Percentiles rank a stretch among this genome's conserved stretches.
Evolutionary conservation across 1,140 invertebrate species (phyloP).

Genomic region (Ips nitidus): DNA sequence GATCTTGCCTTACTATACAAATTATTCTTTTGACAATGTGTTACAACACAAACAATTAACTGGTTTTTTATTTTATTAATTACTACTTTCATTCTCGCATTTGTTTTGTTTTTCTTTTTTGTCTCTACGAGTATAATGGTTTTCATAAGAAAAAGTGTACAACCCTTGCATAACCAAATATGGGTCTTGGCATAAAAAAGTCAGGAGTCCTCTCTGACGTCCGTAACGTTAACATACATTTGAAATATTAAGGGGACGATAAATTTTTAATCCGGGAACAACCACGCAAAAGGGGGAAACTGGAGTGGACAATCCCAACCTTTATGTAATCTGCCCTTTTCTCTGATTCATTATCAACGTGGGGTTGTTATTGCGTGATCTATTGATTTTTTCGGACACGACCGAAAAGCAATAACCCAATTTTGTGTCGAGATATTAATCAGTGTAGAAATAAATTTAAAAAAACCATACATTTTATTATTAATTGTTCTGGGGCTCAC

Average conservation of each 20-base stretch:
- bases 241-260: slow-evolving; percentile 24
- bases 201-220: background rate
- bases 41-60: too few relatives aligned
- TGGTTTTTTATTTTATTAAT: too few relatives aligned
- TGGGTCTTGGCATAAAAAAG: background rate
- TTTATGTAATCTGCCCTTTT: slow-evolving; percentile 29
- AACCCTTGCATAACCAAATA: background rate
- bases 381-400: background rate
- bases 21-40: too few relatives aligned
- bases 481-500: slow-evolving; percentile 34
- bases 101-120: too few relatives aligned
- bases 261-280: slow-evolving; percentile 23
- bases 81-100: too few relatives aligned
- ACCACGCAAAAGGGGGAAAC: slow-evolving; percentile 24
- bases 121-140: too few relatives aligned
- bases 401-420: background rate
- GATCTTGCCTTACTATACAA: too few relatives aligned
- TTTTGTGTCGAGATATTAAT: background rate
- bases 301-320: slow-evolving; percentile 24
- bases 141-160: too few relatives aligned
- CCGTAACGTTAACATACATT: slow-evolving; percentile 23
- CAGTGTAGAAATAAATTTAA: slow-evolving; percentile 7
- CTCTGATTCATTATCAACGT: slow-evolving; percentile 27
- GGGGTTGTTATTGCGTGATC: slow-evolving; percentile 24
- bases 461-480: slow-evolving; percentile 33